Conservation (phyloP, 1,140 invertebrate genomes). For the Aphis gossypii region DNA sequence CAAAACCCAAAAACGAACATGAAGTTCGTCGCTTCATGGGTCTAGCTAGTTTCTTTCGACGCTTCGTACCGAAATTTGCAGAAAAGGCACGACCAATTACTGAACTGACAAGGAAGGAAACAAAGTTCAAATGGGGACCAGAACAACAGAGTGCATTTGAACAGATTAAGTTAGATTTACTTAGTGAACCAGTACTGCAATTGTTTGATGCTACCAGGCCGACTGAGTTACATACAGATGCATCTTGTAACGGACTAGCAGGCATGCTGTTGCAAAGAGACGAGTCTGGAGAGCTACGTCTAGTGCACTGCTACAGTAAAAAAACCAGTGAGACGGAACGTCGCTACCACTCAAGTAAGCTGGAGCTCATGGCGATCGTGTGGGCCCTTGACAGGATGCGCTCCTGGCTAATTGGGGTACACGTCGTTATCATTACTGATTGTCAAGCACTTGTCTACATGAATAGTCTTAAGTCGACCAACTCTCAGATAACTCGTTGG, state of each 20-base stretch:
- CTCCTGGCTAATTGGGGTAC: conserved; percentile 5
- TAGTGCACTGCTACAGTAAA: conserved; percentile 36
- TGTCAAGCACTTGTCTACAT: conserved; percentile 43
- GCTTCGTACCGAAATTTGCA: not conserved
- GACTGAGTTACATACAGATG: conserved; percentile 56
- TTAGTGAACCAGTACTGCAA: not conserved
- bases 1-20: conserved; percentile 21
- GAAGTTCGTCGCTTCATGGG: conserved; percentile 33
- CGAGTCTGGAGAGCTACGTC: not conserved
- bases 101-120: conserved; percentile 24
- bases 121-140: not conserved
- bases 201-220: conserved; percentile 15
- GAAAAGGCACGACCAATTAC: conserved; percentile 13
- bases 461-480: conserved; percentile 58
- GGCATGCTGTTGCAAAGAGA: not conserved
- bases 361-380: conserved; percentile 40
- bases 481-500: conserved; percentile 63
- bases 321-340: not conserved
- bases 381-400: conserved; percentile 15
- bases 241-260: not conserved
- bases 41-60: conserved; percentile 10
- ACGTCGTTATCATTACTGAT: not conserved
- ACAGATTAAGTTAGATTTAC: not conserved
- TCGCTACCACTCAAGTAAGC: conserved; percentile 24
- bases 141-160: not conserved